Percentiles rank a stretch among this genome's conserved stretches.
phyloP scores from a whole-genome alignment of 2,113 vertebrate species.

The Tapirus terrestris region DNA sequence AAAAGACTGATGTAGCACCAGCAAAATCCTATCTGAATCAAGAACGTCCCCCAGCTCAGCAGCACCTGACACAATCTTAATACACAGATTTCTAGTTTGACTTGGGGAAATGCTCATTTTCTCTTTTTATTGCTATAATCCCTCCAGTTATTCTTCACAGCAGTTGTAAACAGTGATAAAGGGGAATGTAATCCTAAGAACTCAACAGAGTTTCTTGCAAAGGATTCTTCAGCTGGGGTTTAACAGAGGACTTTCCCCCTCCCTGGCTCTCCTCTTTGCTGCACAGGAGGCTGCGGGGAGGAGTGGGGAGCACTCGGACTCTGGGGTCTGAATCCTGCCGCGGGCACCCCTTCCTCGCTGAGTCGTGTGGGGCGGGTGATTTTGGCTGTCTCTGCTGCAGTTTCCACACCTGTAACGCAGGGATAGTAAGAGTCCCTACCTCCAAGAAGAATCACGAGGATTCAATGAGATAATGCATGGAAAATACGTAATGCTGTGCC shows the following conservation, averaged over 20 bases:
- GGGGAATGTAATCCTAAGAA: neutral
- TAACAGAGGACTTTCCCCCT: neutral
- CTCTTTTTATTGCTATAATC: neutral
- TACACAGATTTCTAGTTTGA: conserved; percentile 75
- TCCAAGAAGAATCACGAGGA: neutral
- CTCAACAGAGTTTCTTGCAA: neutral
- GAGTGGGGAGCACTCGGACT: neutral
- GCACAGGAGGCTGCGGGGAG: neutral
- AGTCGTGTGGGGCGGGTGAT: neutral
- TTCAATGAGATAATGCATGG: neutral
- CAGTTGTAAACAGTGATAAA: neutral
- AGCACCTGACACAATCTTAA: conserved; percentile 73
- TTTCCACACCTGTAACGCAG: neutral
- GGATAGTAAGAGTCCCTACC: neutral
- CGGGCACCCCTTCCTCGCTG: neutral
- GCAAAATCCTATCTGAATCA: conserved; percentile 65
- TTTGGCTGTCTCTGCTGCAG: neutral
- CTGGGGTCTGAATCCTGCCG: neutral
- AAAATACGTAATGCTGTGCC: neutral
- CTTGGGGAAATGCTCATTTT: neutral
- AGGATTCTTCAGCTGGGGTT: neutral
- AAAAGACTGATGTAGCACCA: conserved; percentile 74
- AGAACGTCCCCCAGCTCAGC: conserved; percentile 68
- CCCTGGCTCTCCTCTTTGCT: neutral
- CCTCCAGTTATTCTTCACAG: neutral